A percentile compares a stretch with the other conserved stretches of the same genome.
Evolutionary conservation across 2,113 vertebrate species (phyloP).

Genomic region (Myrmecobius fasciatus): DNA sequence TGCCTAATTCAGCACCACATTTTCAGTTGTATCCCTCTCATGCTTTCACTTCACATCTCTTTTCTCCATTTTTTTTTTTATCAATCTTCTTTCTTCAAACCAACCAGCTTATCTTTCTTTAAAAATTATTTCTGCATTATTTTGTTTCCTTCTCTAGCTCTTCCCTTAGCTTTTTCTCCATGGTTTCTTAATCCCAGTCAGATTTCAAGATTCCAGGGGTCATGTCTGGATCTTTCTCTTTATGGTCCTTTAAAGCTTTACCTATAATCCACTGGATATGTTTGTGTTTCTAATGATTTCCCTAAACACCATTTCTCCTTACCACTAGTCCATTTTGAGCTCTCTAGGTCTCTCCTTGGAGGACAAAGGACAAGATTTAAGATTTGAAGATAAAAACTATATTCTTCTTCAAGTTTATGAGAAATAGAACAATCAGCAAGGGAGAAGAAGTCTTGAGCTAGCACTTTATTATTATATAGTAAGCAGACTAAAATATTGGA

Average conservation of each 20-base stretch:
- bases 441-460: not conserved
- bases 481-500: not conserved
- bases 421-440: not conserved
- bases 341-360: not conserved
- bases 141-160: not conserved
- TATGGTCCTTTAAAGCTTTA: not conserved
- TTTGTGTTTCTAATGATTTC: not conserved
- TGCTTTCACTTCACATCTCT: not conserved
- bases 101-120: not conserved
- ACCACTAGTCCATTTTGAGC: not conserved
- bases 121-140: not conserved
- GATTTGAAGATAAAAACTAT: not conserved
- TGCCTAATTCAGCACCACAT: not conserved
- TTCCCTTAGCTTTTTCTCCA: not conserved
- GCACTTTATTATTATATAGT: not conserved
- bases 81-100: not conserved
- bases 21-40: not conserved
- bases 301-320: not conserved
- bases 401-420: not conserved
- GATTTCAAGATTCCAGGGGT: not conserved
- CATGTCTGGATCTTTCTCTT: not conserved
- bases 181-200: not conserved
- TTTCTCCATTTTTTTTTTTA: not conserved
- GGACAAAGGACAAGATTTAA: not conserved
- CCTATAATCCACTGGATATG: not conserved